Conservation (phyloP, 2,797 vertebrate species). For the Amphiprion clarkii region DNA sequence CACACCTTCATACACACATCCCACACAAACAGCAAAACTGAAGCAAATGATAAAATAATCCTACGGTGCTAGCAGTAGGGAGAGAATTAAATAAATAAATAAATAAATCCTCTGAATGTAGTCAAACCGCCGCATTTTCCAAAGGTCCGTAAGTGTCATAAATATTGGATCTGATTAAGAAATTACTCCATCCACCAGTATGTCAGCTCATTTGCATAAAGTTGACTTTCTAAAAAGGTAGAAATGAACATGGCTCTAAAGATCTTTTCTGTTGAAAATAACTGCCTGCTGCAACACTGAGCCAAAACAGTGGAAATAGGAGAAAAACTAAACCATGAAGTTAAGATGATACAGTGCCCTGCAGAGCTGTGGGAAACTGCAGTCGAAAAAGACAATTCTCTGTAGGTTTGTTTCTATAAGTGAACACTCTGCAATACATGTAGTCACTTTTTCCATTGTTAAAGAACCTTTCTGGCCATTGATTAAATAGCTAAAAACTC, state of each 20-base stretch:
- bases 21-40: slow-evolving; percentile 23
- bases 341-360: background rate
- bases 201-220: background rate
- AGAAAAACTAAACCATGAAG: background rate
- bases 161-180: slow-evolving; percentile 5
- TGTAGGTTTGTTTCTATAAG: background rate
- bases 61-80: slow-evolving; percentile 5
- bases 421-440: background rate
- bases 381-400: background rate
- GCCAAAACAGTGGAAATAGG: background rate
- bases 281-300: background rate
- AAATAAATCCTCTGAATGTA: background rate
- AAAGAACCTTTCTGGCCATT: too few species aligned
- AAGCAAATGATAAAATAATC: slow-evolving; percentile 28
- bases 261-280: background rate
- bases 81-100: background rate
- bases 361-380: background rate
- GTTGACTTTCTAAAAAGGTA: background rate
- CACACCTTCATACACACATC: slow-evolving; percentile 23
- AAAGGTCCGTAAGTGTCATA: slow-evolving; percentile 12
- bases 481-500: too few species aligned
- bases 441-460: background rate
- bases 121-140: background rate
- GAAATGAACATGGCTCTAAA: background rate
- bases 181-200: background rate